A percentile compares a stretch with the other conserved stretches of the same genome.
phyloP scores from a whole-genome alignment of 2,888 invertebrate species.

The Papilio protenor region DNA sequence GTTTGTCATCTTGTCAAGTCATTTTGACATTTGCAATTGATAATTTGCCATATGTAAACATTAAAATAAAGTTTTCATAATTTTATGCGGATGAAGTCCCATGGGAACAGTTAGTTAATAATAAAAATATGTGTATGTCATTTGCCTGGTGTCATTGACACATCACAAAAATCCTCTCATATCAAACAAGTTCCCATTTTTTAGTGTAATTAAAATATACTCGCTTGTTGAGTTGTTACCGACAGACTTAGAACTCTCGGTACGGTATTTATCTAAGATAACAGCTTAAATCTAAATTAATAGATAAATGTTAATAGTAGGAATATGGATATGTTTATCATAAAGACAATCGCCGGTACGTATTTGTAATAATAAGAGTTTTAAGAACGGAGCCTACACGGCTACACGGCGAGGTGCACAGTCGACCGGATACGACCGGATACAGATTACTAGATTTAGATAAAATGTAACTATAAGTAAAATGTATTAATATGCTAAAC shows the following conservation, averaged over 20 bases:
- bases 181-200: background rate
- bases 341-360: conserved; percentile 2
- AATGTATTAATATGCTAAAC: no score
- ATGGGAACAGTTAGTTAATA: no score
- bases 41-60: no score
- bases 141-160: background rate
- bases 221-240: background rate
- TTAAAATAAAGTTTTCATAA: no score
- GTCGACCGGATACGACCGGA: background rate
- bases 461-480: no score
- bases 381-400: background rate
- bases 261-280: background rate
- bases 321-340: background rate
- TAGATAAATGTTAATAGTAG: background rate
- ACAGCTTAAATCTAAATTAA: background rate
- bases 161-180: background rate
- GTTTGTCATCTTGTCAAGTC: no score
- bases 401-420: background rate
- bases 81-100: no score
- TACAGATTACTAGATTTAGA: no score
- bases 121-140: background rate
- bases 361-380: background rate
- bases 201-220: background rate
- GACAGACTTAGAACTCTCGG: background rate
- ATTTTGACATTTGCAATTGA: no score